These are phyloP conservation scores for Cyanoderma ruficeps DNA, from an alignment of 2,113 vertebrate genomes.

Conservation along the genomic window DNA sequence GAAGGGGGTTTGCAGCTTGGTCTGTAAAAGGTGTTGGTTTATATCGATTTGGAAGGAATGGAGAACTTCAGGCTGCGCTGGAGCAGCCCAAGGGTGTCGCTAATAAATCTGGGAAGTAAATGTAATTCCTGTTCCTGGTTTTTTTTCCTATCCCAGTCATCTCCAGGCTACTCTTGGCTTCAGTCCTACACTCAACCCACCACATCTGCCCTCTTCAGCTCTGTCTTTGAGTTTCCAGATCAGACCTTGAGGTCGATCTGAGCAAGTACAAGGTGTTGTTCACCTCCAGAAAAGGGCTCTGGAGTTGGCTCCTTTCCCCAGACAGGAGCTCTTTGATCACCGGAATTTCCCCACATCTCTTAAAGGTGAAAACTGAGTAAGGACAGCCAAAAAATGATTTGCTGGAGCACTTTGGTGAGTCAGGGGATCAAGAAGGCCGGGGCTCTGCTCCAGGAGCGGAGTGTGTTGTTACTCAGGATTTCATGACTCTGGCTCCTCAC, in stretches of 20 bases:
- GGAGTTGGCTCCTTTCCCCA: background rate
- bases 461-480: background rate
- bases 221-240: no score
- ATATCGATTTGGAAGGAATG: no score
- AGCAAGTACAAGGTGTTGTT: background rate
- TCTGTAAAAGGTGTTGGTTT: no score
- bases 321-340: fast-evolving
- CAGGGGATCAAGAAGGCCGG: background rate
- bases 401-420: background rate
- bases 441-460: background rate
- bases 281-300: fast-evolving
- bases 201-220: no score
- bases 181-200: no score
- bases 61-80: no score
- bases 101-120: no score
- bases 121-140: no score
- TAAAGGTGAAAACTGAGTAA: background rate
- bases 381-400: background rate
- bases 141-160: no score
- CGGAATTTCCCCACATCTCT: fast-evolving
- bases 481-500: background rate
- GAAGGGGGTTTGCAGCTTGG: no score
- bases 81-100: no score
- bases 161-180: no score
- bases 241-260: background rate